These are phyloP conservation scores for Aplidium turbinatum DNA, from an alignment of 23 tunicate genomes.

Conservation along the genomic window DNA sequence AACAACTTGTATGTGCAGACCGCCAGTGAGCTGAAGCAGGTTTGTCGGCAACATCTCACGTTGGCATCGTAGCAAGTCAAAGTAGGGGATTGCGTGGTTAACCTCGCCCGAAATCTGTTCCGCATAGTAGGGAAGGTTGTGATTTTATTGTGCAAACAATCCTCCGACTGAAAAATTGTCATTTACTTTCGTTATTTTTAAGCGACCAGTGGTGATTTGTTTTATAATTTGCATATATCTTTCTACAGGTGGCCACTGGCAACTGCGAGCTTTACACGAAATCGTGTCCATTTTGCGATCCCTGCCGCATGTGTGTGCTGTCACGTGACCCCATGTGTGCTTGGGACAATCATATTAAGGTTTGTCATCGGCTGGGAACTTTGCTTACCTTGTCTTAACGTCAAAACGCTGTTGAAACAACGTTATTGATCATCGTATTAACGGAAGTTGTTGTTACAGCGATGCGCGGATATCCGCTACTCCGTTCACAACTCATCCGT, in stretches of 20 bases:
- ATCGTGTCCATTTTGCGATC: slow-evolving; percentile 67
- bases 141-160: too few species aligned
- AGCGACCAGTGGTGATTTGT: too few species aligned
- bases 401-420: background rate
- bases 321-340: slow-evolving; percentile 87
- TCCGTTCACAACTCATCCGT: background rate
- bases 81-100: too few species aligned
- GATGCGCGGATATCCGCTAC: background rate
- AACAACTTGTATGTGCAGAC: slow-evolving; percentile 21
- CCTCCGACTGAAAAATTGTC: too few species aligned
- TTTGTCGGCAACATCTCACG: too few species aligned
- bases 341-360: slow-evolving; percentile 45
- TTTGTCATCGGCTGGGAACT: slow-evolving; percentile 2
- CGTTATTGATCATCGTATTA: background rate
- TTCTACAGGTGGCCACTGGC: slow-evolving; percentile 45
- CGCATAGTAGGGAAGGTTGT: too few species aligned
- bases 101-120: too few species aligned
- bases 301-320: slow-evolving; percentile 79
- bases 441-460: background rate
- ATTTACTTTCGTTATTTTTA: too few species aligned
- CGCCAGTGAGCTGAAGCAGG: slow-evolving; percentile 6
- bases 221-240: too few species aligned
- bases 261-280: slow-evolving; percentile 58
- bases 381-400: background rate
- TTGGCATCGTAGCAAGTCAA: too few species aligned